These are phyloP conservation scores for Lepidotrigona ventralis DNA, from an alignment of 1,140 invertebrate genomes.

Conservation along the genomic window DNA sequence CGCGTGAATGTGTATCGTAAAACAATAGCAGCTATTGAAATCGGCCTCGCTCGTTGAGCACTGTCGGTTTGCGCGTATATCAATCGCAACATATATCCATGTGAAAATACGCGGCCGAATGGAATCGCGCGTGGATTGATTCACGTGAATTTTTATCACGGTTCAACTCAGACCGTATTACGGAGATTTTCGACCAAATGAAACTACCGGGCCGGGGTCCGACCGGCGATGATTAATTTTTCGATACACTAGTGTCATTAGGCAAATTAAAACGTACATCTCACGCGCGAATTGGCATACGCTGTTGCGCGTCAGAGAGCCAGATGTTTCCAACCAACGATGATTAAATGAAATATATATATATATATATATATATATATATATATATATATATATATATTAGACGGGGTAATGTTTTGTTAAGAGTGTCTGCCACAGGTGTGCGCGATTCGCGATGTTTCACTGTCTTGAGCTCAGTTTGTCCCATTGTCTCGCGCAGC, in stretches of 20 bases:
- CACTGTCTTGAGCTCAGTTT: not conserved
- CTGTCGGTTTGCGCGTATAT: not conserved
- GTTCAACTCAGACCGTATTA: not conserved
- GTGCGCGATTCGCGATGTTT: conserved; percentile 13
- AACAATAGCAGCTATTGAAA: conserved; percentile 21
- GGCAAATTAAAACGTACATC: conserved; percentile 20
- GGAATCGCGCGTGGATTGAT: conserved; percentile 11
- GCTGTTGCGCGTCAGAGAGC: too few species aligned
- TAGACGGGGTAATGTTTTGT: not conserved
- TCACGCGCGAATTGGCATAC: not conserved
- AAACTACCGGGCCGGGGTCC: not conserved
- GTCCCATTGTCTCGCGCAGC: not conserved
- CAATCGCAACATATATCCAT: conserved; percentile 13
- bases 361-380: not conserved
- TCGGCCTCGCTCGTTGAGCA: not conserved
- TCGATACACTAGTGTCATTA: conserved; percentile 25
- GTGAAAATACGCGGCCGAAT: not conserved
- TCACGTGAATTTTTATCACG: not conserved
- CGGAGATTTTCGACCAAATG: not conserved
- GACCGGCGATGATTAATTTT: conserved; percentile 6
- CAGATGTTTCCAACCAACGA: conserved; percentile 27
- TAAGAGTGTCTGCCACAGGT: conserved; percentile 7
- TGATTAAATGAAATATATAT: conserved; percentile 10
- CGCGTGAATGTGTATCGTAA: too few species aligned
- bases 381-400: not conserved